Base-by-base conservation (phyloP, 2,888 invertebrate genomes). In the Scaptomyza caliginosa region DNA sequence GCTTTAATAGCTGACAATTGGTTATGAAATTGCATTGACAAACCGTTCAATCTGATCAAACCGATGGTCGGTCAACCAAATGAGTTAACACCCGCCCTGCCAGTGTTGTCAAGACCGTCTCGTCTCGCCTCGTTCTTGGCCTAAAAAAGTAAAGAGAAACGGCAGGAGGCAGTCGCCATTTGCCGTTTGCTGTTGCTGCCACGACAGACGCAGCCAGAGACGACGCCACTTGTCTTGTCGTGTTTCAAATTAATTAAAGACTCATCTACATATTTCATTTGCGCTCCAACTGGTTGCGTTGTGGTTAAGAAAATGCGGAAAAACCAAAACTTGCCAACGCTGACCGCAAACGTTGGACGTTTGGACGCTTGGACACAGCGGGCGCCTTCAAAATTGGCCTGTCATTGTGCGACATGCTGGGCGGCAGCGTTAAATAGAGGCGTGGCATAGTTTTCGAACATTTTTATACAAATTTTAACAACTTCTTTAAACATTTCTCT, bases 231-330 rank as follows among this genome's bases (percentile, higher is more conserved):
- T 80, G 86, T 83, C 84, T 73, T 87, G 88, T 86, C 86, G 86
- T 84, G 86, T 83, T 86, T 88, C 81, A 88, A 83, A 83, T 83
- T 83, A 83, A 83, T 83, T 88, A 88, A 83, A 83, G 83, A 83
- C 83, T 83, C 83, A 83, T 88, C 83, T 88, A 80, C 83, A 88
- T 83, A 83, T 86, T 83, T 83, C 86, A 82, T 82, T 81, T 81
- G 87, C 81, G 85, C 87, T 81, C 85, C 72, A 81, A 81, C 81
- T 86, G 82, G 81, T 81, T 86, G 66, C 58, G 48, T 7, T 43
- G 63, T 48, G 57, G 62, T 32, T 32, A 71, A 58, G 81, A 85
- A 81, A 81, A 81, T 81, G 87, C 81, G 81, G 85, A 81, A 81
- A 81, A 80, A 64, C 68, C 62, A 69, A 75, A 81, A 67, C 69